Evolutionary conservation across 1,140 invertebrate genomes (phyloP).

Genomic region (Leptopilina boulardi): DNA sequence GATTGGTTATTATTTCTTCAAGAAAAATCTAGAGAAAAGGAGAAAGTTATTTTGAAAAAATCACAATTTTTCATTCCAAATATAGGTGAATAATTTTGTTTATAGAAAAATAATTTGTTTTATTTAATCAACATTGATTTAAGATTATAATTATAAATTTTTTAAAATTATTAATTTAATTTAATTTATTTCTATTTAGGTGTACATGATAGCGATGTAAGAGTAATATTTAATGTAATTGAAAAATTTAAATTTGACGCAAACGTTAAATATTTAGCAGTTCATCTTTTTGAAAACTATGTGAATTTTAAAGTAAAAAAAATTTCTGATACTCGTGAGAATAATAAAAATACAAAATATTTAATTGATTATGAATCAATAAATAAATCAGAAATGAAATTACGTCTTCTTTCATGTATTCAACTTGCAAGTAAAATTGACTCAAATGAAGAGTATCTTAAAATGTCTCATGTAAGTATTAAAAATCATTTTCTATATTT

Average conservation of each 20-base stretch:
- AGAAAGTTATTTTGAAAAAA: conserved; percentile 45
- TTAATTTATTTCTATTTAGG: conserved; percentile 55
- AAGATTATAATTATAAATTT: too few relatives aligned
- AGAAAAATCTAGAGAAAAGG: conserved; percentile 50
- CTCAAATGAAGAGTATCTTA: conserved; percentile 51
- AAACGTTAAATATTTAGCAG: conserved; percentile 63
- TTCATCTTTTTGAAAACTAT: conserved; percentile 68
- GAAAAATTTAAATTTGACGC: conserved; percentile 54
- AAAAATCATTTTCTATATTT: conserved; percentile 14
- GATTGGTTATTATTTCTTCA: conserved; percentile 62
- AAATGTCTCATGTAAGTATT: conserved; percentile 58
- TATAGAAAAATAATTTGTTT: too few relatives aligned
- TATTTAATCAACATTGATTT: too few relatives aligned
- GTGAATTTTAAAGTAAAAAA: conserved; percentile 63
- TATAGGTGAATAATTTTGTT: conserved; percentile 54
- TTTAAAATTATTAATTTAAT: conserved; percentile 4
- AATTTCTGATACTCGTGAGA: conserved; percentile 43
- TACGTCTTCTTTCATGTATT: conserved; percentile 64
- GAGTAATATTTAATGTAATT: conserved; percentile 59
- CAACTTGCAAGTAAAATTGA: conserved; percentile 69
- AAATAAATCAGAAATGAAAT: conserved; percentile 47
- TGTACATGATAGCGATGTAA: conserved; percentile 55
- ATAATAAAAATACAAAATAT: conserved; percentile 40
- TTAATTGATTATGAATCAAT: conserved; percentile 42
- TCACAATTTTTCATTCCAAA: conserved; percentile 59